phyloP scores from a whole-genome alignment of 2,797 vertebrate genomes.

The Betta splendens region DNA sequence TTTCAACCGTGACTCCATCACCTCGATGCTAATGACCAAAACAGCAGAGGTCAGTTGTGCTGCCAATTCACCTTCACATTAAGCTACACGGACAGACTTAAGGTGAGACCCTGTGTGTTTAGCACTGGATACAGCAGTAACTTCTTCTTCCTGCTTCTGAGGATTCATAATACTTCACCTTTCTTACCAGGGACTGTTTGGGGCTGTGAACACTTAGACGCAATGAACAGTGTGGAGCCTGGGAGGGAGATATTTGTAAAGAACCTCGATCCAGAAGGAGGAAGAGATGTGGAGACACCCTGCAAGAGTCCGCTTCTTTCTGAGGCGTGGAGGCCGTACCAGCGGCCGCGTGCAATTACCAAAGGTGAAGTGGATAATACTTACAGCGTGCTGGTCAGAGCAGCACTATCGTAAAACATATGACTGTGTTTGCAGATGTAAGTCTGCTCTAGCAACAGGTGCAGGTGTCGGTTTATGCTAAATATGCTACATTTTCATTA shows the following conservation, averaged over 20 bases:
- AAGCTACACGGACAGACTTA: neutral
- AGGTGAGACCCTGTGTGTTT: constrained; percentile 37
- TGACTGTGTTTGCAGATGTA: too few species aligned
- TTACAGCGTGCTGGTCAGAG: constrained; percentile 5
- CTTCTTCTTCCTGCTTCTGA: neutral
- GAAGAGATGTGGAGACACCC: constrained; percentile 43
- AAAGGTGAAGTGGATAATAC: constrained; percentile 79
- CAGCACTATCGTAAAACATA: too few species aligned
- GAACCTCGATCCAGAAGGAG: constrained; percentile 26
- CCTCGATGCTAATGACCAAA: constrained; percentile 33
- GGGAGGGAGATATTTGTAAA: constrained; percentile 1
- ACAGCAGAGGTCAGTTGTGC: constrained; percentile 45
- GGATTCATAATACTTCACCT: neutral
- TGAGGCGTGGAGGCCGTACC: constrained; percentile 79
- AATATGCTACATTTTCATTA: neutral
- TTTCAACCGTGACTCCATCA: constrained; percentile 57
- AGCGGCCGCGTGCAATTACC: constrained; percentile 63
- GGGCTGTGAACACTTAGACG: constrained; percentile 14
- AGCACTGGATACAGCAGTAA: too few species aligned
- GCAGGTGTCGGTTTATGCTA: neutral
- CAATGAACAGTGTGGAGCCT: constrained; percentile 52
- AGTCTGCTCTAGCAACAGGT: too few species aligned
- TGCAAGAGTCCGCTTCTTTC: constrained; percentile 60
- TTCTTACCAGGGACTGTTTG: neutral
- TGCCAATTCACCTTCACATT: constrained; percentile 11